Evolutionary conservation across 2,113 vertebrate genomes (phyloP), one percentile per base, ranked within the genome.

Genomic region (Plestiodon gilberti): DNA sequence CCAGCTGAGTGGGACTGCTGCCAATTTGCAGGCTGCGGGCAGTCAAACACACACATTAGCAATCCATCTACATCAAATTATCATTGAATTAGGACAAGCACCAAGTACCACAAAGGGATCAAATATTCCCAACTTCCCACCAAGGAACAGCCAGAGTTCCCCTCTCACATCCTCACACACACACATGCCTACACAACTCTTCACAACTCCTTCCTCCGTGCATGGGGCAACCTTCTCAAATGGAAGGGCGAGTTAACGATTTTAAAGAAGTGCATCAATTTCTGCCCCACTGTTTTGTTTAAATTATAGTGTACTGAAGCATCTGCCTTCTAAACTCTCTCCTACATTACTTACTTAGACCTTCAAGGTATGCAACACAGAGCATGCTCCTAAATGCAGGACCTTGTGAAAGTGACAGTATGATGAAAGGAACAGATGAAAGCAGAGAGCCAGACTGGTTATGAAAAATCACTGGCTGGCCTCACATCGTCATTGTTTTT

Each of bases 381-480:
- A 78, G 81, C 35, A 69, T 88, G 74, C 84, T 48, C 78, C 88
- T 35, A 91, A 95, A 85, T 0, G 0, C 89, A 55, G 82, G 83
- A 77, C 43, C 78, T 65, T 73, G 15, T 25, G 25, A 48, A 89
- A 91, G 3, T 10, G 2, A 43, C 67, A 87, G 77, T 11, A 77
- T 0, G 0, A 90, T 74, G 83, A 87, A 85, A 90, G 10, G 2
- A 84, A 75, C 61, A 38, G 33, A 38, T 78, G 18, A 14, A 81
- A 90, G 57, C 85, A 2, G 78, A 67, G 73, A 88, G 61, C 40
- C 38, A 57, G 33, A 84, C 70, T 59, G 69, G 8, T 67, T 35
- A 87, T 3, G 67, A 93, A 87, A 86, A 87, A 82, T 74, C n/a
- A 76, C 70, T 81, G 35, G 55, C n/a, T 70, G 25, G 62, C 82